These are phyloP conservation scores for Microtus agrestis DNA, from an alignment of 2,797 vertebrate genomes.

Conservation along the genomic window DNA sequence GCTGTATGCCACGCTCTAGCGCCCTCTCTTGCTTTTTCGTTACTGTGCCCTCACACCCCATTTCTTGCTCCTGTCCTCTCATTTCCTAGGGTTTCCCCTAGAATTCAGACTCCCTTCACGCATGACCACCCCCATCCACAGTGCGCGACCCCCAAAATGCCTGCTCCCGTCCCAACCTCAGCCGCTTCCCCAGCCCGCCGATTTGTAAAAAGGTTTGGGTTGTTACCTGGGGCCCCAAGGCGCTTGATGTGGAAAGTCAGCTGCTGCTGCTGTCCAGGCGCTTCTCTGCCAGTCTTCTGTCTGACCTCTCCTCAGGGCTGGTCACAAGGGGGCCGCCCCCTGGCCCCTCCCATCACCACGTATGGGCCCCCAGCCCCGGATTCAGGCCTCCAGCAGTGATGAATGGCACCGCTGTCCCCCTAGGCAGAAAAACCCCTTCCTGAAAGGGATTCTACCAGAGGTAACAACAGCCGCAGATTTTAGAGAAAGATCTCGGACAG, in stretches of 20 bases:
- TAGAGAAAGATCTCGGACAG: slow-evolving; percentile 54
- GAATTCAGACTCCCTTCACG: not conserved
- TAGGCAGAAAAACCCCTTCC: slow-evolving; percentile 59
- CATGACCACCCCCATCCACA: not conserved
- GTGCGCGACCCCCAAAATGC: not conserved
- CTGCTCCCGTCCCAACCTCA: not conserved
- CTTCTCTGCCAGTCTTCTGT: slow-evolving; percentile 64
- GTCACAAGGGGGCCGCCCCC: slow-evolving; percentile 73
- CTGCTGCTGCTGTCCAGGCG: slow-evolving; percentile 57
- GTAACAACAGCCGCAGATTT: slow-evolving; percentile 43
- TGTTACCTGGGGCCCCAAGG: slow-evolving; percentile 70
- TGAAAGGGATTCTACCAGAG: slow-evolving; percentile 51
- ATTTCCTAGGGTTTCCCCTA: slow-evolving; percentile 31
- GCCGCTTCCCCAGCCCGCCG: not conserved
- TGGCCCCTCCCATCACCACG: slow-evolving; percentile 68
- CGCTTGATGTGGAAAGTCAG: slow-evolving; percentile 62
- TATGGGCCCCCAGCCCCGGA: slow-evolving; percentile 58
- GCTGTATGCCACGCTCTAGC: slow-evolving; percentile 13
- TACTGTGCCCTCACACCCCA: slow-evolving; percentile 36
- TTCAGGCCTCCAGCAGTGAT: slow-evolving; percentile 62
- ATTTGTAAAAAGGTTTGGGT: slow-evolving; percentile 45
- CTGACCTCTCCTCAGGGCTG: slow-evolving; percentile 70
- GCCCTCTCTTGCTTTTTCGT: slow-evolving; percentile 58
- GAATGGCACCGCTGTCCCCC: slow-evolving; percentile 53
- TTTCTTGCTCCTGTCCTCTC: slow-evolving; percentile 41